Percentiles rank a stretch among this genome's conserved stretches.
Evolutionary conservation across 2,888 invertebrate genomes (phyloP).

Genomic region (Neocrepidodera transversa): DNA sequence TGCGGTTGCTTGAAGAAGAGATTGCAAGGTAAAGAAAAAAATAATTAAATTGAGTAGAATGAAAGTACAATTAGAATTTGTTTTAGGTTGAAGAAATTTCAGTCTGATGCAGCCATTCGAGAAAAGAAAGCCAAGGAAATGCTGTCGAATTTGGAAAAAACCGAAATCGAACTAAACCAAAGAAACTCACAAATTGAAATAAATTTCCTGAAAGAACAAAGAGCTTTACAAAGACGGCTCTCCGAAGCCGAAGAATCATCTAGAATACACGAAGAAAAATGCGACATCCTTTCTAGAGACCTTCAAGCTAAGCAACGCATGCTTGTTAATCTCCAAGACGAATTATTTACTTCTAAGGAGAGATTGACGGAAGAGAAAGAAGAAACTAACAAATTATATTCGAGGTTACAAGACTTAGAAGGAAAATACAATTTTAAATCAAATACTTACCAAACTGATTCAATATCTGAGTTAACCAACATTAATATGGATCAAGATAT

Average conservation of each 20-base stretch:
- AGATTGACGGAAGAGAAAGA: constrained; percentile 73
- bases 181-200: constrained; percentile 77
- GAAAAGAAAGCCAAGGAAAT: constrained; percentile 82
- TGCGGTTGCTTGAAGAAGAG: constrained; percentile 74
- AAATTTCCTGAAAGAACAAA: constrained; percentile 69
- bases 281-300: constrained; percentile 70
- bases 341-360: constrained; percentile 72
- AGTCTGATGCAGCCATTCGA: constrained; percentile 72
- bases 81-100: constrained; percentile 70
- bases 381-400: constrained; percentile 78
- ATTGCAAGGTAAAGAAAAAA: constrained; percentile 62
- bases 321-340: constrained; percentile 72
- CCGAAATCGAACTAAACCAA: constrained; percentile 76
- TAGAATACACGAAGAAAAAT: constrained; percentile 72
- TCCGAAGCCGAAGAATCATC: constrained; percentile 73
- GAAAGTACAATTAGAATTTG: constrained; percentile 17
- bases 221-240: constrained; percentile 61
- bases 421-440: constrained; percentile 65
- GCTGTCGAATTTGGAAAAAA: constrained; percentile 75
- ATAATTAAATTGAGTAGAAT: not conserved
- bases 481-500: constrained; percentile 79
- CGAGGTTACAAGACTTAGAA: constrained; percentile 76
- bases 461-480: constrained; percentile 81
- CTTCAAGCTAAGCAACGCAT: constrained; percentile 70
- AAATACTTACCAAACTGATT: constrained; percentile 70